Percentiles rank a stretch among this genome's conserved stretches.
Conservation (phyloP, 1,140 invertebrate genomes). For the Oryctes rhinoceros region DNA sequence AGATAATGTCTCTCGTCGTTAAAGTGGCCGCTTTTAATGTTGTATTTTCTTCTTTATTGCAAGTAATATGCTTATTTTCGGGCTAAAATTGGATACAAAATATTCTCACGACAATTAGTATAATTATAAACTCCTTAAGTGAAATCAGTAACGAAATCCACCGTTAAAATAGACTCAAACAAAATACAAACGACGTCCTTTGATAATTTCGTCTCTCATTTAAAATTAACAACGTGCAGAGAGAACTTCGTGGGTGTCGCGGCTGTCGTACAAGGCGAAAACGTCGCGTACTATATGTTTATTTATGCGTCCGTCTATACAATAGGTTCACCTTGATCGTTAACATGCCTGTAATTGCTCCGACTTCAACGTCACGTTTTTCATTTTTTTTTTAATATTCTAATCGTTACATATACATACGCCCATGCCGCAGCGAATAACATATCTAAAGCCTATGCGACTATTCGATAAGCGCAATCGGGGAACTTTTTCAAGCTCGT, state of each 20-base stretch:
- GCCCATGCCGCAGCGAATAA: no score
- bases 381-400: not conserved
- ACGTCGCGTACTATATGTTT: not conserved
- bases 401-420: not conserved
- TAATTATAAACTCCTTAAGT: no score
- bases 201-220: not conserved
- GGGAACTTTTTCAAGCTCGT: not conserved
- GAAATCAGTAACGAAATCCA: no score
- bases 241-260: not conserved
- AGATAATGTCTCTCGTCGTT: no score
- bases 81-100: no score
- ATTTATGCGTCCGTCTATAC: constrained; percentile 2
- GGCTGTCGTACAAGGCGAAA: not conserved
- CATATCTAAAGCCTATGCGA: not conserved
- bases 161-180: no score
- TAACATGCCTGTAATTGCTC: not conserved
- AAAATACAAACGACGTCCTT: no score
- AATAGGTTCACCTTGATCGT: constrained; percentile 6
- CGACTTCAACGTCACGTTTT: not conserved
- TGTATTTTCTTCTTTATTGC: no score
- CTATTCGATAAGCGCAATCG: not conserved
- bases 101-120: no score
- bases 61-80: no score
- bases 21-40: no score
- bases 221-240: not conserved